phyloP scores from a whole-genome alignment of 2,113 vertebrate genomes.

The Rhagologus leucostigma region DNA sequence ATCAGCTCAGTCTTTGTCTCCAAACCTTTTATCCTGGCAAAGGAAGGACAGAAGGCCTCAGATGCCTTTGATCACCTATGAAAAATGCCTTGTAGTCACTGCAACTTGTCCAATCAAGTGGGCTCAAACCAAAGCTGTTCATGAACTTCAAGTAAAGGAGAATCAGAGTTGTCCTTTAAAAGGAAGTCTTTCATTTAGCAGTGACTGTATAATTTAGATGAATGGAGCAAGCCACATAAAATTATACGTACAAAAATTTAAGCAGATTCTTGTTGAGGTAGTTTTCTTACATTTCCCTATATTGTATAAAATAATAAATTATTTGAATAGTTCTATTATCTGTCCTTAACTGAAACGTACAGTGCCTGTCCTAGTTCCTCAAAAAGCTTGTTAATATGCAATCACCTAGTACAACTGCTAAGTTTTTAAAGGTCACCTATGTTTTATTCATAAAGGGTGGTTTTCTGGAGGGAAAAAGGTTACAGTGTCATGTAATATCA shows the following conservation, averaged over 20 bases:
- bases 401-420: slow-evolving; percentile 84
- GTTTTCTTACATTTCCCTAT: slow-evolving; percentile 70
- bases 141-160: slow-evolving; percentile 16
- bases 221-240: slow-evolving; percentile 28
- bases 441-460: slow-evolving; percentile 88
- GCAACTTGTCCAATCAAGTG: not conserved
- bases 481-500: slow-evolving; percentile 83
- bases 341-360: slow-evolving; percentile 79
- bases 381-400: slow-evolving; percentile 88
- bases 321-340: slow-evolving; percentile 81
- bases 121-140: slow-evolving; percentile 14
- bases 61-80: not conserved
- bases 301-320: slow-evolving; percentile 79
- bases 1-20: not conserved
- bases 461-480: slow-evolving; percentile 84
- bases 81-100: not conserved
- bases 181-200: slow-evolving; percentile 39
- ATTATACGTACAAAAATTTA: slow-evolving; percentile 59
- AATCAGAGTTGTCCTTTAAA: slow-evolving; percentile 22
- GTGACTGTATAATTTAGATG: slow-evolving; percentile 34
- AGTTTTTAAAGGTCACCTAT: slow-evolving; percentile 86
- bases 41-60: slow-evolving; percentile 1
- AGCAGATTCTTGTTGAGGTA: slow-evolving; percentile 65
- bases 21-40: not conserved
- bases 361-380: slow-evolving; percentile 81